Base-by-base conservation (phyloP, 2,797 vertebrate genomes). In the Spinus pinus region DNA sequence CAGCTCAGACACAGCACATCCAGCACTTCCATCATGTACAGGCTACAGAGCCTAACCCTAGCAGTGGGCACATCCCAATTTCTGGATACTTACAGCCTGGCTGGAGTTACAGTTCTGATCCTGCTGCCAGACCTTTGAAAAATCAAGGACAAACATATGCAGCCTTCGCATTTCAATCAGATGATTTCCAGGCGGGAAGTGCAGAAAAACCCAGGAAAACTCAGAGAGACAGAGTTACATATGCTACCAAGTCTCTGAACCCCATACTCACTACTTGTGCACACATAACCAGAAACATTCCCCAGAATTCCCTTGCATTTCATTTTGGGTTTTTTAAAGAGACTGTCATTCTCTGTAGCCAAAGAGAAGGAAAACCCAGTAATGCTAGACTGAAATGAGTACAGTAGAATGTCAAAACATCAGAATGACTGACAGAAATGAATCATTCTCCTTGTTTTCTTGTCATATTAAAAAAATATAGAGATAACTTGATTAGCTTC, bases 371-470 rank as follows among this genome's bases (percentile, higher is more conserved):
- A 84, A 92, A 92, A 84, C 12, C 12, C 41, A 81, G 58, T 66
- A 94, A 62, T 27, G 46, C 65, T 53, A 85, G 61, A 87, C 65
- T 89, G 51, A 91, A 93, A 86, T 66, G 44, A 91, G 3, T 66
- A 75, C 20, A 7, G 78, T 42, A 93, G 61, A 71, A 67, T 60
- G 58, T 79, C 77, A 89, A 94, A 93, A 92, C 58, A 86, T 61
- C 37, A 75, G 46, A 84, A 62, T 49, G 71, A 91, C 42, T 74
- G 62, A 84, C 81, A 90, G 58, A 91, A 90, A 84, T 37, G 27
- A 91, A 96, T 81, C 42, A 37, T 49, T 86, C 88, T 50, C 86
- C 53, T 84, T 90, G 85, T 79, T 91, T 91, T 86, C 86, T 88
- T 92, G 65, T 82, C 72, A 51, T 84, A 84, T 75, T 84, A 77